These are phyloP conservation scores for Indicator maculatus DNA, from an alignment of 2,113 vertebrate species.

Conservation along the genomic window DNA sequence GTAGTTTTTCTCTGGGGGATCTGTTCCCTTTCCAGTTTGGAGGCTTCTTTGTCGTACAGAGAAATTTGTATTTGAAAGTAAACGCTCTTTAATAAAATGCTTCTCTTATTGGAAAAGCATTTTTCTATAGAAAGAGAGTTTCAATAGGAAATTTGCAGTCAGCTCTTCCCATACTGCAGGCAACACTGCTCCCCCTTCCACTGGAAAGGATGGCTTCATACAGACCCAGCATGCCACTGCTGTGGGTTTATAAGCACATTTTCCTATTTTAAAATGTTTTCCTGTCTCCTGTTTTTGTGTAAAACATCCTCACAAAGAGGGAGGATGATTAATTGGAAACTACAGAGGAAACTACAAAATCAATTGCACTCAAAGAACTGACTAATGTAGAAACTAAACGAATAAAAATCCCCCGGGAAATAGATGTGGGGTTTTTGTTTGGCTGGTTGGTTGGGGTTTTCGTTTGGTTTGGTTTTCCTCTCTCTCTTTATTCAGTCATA, in stretches of 20 bases:
- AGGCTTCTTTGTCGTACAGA: conserved; percentile 5
- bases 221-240: not conserved
- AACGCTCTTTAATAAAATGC: conserved; percentile 24
- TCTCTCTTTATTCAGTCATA: not conserved
- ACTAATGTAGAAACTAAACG: conserved; percentile 36
- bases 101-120: conserved; percentile 29
- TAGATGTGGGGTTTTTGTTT: too few species aligned
- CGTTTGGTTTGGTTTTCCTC: not conserved
- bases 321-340: conserved; percentile 54
- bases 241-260: conserved; percentile 44
- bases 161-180: not conserved
- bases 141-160: conserved; percentile 60
- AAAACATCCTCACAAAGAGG: conserved; percentile 17
- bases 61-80: conserved; percentile 54
- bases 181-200: not conserved
- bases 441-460: too few species aligned
- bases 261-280: conserved; percentile 46
- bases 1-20: conserved; percentile 12
- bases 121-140: conserved; percentile 48
- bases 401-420: not conserved
- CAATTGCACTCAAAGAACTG: conserved; percentile 54
- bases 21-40: conserved; percentile 23
- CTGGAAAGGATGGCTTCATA: not conserved
- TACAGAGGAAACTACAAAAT: conserved; percentile 67
- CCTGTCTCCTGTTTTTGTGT: conserved; percentile 58